Base-by-base conservation (phyloP, 1,140 invertebrate genomes). In the Aradophagus sp. region DNA sequence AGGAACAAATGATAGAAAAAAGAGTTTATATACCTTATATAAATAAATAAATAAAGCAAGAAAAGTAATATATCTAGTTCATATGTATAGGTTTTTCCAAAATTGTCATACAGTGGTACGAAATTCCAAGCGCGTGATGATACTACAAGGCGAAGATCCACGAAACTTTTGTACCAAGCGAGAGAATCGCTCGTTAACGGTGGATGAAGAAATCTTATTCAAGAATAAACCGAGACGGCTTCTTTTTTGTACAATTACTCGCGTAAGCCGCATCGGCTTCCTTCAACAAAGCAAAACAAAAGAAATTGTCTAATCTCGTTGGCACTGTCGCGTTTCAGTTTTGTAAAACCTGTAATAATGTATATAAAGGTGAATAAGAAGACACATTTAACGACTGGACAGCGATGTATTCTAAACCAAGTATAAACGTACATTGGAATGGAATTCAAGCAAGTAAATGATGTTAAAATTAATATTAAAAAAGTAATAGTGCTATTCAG, bases 11-110 rank as follows among this genome's bases (percentile, higher is more conserved):
- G n/a, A 31, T 31, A 31, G 36, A 53, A 45, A 44, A 38, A 56
- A 72, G 52, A 73, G 59, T 65, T 67, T 73, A 68, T 73, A 68
- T 66, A 67, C 34, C 62, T 63, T 58, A 62, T 70, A 70, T 70
- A 70, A 56, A 44, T 38, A 62, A n/a, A 23, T 23, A n/a, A 70
- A 58, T 11, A 52, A 56, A 32, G 35, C n/a, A n/a, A n/a, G n/a
- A n/a, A n/a, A n/a, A n/a, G n/a, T n/a, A 39, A 47, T 63, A 67
- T 63, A 67, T 58, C 58, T 73, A 67, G 44, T 42, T 53, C 16
- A 50, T 26, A 41, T n/a, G 42, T 27, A 32, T 61, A 67, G 36
- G 45, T 23, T 66, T 73, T 61, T 67, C 50, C 70, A 55, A 67
- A 68, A 63, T 73, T 59, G 39, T 47, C 62, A 58, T 66, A 62